Evolutionary conservation across 2,113 vertebrate species (phyloP), one percentile per base, ranked within the genome.

Genomic region (Thamnophis sirtalis): DNA sequence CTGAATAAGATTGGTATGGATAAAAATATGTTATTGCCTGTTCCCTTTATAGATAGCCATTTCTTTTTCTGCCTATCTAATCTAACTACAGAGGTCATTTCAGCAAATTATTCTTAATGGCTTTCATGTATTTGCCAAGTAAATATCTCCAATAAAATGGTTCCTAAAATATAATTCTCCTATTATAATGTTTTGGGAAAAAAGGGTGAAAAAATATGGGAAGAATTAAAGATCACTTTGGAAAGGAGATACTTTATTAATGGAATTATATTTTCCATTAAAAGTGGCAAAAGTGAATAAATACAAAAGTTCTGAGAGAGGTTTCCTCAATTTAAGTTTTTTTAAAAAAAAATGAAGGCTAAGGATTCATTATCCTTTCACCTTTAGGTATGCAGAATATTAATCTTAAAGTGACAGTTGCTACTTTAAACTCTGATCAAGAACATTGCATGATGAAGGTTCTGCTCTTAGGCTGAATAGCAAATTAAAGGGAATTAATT

Each of bases 391-490:
- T 19, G 1, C n/a, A 56, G 26, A 95, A 87, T 15, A 54, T 63
- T 51, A 93, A 93, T 92, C 92, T 68, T 24, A 33, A 95, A 84
- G 53, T 93, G 94, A 86, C 10, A 53, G 49, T 92, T 24, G 38
- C 11, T 84, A 5, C 80, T 95, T 91, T 68, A 87, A 95, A 87
- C 28, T 28, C 56, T 55, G 91, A 90, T 28, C 22, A 13, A 95
- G 11, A 94, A 89, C 54, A 93, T 3, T 33, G 43, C 0, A 1
- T 91, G 84, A 33, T 0, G 0, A 92, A 56, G 9, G 73, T 91
- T 93, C 93, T 94, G 80, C 86, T 94, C 93, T 95, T 94, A 93
- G 22, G 54, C 92, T 90, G 58, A 89, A 94, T 93, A 89, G 94
- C 24, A 90, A 95, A 95, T 95, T 9, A 2, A 50, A 95, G 21